Base-by-base conservation (phyloP, 2,113 vertebrate species). In the Poicephalus gulielmi region DNA sequence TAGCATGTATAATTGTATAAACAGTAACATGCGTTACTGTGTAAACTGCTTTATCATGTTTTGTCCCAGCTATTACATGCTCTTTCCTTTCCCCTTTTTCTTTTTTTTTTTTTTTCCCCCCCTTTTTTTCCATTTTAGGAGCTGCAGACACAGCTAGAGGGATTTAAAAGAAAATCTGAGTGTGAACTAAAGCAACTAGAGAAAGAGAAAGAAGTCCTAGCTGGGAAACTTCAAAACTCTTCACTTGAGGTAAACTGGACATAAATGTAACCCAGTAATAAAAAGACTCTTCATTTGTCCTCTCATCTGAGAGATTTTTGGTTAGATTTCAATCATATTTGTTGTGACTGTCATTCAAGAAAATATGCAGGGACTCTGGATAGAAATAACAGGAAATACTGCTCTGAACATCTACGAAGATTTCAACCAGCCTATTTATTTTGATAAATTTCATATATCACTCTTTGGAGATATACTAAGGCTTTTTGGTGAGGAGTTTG, bases 151-250 rank as follows among this genome's bases (percentile, higher is more conserved):
- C 97, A 98, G 94, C 92, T 99, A 83, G 98, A 99, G 20, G 98
- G 99, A 88, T 97, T 98, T 96, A 98, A 98, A 96, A 99, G 97
- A 89, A 98, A 96, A 57, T 97, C 95, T 3, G 98, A 98, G 81
- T 97, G 98, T 96, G 97, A 98, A 49, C 98, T 97, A 93, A 97
- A 91, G 50, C 95, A 97, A 39, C 96, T 99, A 64, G 98, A 99
- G 95, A 98, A 97, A 63, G 99, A 99, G 90, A 98, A 98, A 92
- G 98, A 98, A 20, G 96, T 98, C 57, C 97, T 99, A 37, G 97
- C 86, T 71, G 95, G 86, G 37, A 98, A 98, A 88, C 98, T 99
- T 59, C 98, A 98, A 90, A 98, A 98, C 30, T 98, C 98, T 68
- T 97, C 98, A 70, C 94, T 96, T 23, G 98, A 99, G 98, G 99